A percentile compares a stretch with the other conserved stretches of the same genome.
These are phyloP conservation scores for Falco peregrinus DNA, from an alignment of 2,797 vertebrate species.

Conservation along the genomic window DNA sequence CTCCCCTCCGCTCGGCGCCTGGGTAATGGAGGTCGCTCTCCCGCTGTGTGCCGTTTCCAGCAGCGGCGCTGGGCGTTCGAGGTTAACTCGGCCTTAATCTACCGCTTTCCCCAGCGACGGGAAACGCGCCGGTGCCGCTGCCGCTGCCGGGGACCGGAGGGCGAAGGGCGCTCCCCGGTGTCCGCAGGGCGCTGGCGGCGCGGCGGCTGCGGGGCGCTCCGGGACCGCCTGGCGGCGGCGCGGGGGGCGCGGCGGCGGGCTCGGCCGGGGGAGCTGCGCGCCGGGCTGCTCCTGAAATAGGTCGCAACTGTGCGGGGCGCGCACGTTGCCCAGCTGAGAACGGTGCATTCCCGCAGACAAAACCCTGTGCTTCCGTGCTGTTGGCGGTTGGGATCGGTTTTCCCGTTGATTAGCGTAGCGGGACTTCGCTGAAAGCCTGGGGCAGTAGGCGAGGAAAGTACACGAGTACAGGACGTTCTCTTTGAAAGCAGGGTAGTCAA, in stretches of 20 bases:
- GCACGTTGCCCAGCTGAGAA: background rate
- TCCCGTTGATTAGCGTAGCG: background rate
- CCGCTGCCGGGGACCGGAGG: background rate
- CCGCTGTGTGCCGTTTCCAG: background rate
- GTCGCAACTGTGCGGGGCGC: rapidly evolving
- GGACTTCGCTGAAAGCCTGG: background rate
- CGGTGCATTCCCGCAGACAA: background rate
- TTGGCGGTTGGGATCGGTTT: rapidly evolving
- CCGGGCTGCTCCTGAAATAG: background rate
- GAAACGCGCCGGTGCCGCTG: background rate
- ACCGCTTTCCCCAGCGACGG: background rate
- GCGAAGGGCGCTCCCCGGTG: background rate
- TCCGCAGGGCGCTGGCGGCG: too few relatives aligned
- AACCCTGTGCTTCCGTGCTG: rapidly evolving
- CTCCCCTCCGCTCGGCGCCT: background rate
- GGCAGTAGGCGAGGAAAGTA: background rate
- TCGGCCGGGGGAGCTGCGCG: background rate
- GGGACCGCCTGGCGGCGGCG: rapidly evolving
- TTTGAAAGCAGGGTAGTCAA: background rate
- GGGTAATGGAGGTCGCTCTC: background rate
- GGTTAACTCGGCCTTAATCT: background rate
- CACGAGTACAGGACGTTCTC: rapidly evolving
- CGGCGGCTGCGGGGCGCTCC: too few relatives aligned
- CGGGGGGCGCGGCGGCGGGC: background rate
- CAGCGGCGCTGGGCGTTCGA: background rate